Evolutionary conservation across 2,888 invertebrate species (phyloP).

Genomic region (Abrostola tripartita): DNA sequence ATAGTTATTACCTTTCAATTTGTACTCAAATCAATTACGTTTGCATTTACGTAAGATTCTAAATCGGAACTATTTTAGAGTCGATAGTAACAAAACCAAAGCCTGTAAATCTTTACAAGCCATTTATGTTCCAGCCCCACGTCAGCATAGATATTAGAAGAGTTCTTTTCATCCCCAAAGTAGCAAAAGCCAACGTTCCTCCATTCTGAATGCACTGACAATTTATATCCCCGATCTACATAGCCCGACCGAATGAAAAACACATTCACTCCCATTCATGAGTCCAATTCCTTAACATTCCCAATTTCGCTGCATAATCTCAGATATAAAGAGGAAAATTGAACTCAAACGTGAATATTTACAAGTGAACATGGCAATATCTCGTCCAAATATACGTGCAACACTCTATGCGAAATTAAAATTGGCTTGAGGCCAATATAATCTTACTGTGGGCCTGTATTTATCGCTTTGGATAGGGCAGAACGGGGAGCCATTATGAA

Average conservation of each 20-base stretch:
- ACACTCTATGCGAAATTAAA: slow-evolving; percentile 79
- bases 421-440: slow-evolving; percentile 82
- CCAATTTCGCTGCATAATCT: slow-evolving; percentile 50
- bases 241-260: slow-evolving; percentile 50
- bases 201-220: slow-evolving; percentile 49
- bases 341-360: slow-evolving; percentile 65
- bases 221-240: slow-evolving; percentile 41
- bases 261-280: slow-evolving; percentile 18
- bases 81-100: background rate
- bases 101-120: slow-evolving; percentile 18
- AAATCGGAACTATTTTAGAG: background rate
- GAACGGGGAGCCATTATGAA: slow-evolving; percentile 52
- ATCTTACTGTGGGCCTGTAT: slow-evolving; percentile 74
- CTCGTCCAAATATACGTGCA: slow-evolving; percentile 70
- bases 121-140: slow-evolving; percentile 10
- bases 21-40: no score
- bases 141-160: slow-evolving; percentile 46
- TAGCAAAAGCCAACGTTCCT: slow-evolving; percentile 33
- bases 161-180: slow-evolving; percentile 44
- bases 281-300: slow-evolving; percentile 46
- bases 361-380: slow-evolving; percentile 65
- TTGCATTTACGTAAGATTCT: background rate
- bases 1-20: no score
- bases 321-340: slow-evolving; percentile 57
- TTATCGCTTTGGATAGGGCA: slow-evolving; percentile 66